Evolutionary conservation across 2,797 vertebrate species (phyloP).

Genomic region (Cottoperca gobio): DNA sequence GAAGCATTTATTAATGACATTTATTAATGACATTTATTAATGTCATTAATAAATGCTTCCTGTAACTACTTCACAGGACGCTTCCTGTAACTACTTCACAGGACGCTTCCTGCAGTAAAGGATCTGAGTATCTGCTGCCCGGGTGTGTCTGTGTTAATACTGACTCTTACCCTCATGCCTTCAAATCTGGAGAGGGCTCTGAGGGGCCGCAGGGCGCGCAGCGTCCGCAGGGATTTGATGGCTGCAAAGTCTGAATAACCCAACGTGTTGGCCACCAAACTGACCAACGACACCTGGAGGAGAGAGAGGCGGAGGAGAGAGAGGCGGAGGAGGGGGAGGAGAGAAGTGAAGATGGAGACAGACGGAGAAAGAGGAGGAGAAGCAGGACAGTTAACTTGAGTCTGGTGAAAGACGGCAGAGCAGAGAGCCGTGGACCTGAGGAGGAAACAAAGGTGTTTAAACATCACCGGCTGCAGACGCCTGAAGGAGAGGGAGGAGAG

Average conservation of each 20-base stretch:
- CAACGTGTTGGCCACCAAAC: conserved; percentile 85
- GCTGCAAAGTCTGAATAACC: conserved; percentile 87
- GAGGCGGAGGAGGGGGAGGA: neutral
- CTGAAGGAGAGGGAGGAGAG: conserved; percentile 9
- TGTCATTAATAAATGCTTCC: too few relatives aligned
- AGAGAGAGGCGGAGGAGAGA: conserved; percentile 21
- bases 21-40: too few relatives aligned
- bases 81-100: too few relatives aligned
- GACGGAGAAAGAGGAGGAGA: neutral
- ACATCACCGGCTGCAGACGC: neutral
- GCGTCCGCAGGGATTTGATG: conserved; percentile 88
- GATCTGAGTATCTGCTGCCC: neutral
- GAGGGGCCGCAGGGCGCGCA: conserved; percentile 86
- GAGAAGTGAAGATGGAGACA: neutral
- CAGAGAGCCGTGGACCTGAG: neutral
- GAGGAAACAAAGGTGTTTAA: neutral
- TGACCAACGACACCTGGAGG: conserved; percentile 86
- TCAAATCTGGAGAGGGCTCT: conserved; percentile 87
- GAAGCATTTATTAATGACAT: too few relatives aligned
- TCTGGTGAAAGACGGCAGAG: too few relatives aligned
- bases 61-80: too few relatives aligned
- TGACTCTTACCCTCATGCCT: conserved; percentile 91
- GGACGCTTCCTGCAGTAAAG: neutral
- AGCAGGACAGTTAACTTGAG: conserved; percentile 50
- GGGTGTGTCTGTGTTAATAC: conserved; percentile 47